Evolutionary conservation across 1,140 invertebrate genomes (phyloP), one percentile per base, ranked within the genome.

Genomic region (Portunus trituberculatus): DNA sequence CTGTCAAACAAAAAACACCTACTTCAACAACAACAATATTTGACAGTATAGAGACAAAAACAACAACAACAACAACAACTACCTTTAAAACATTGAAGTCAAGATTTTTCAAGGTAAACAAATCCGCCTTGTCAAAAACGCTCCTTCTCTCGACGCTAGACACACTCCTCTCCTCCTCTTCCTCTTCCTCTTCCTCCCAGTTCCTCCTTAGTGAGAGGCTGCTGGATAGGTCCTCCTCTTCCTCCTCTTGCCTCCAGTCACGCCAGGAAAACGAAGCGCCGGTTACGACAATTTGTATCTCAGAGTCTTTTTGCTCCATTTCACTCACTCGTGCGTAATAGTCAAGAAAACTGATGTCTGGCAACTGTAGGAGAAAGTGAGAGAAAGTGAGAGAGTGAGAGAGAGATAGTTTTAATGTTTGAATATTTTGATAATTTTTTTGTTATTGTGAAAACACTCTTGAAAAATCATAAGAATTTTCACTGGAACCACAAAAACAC

Each of bases 331-430:
- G 92, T n/a, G 96, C 95, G 59, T 96, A 96, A 67, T 95, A 96
- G n/a, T 94, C 91, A 16, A 84, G 87, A 39, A 97, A 96, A 96
- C 98, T 97, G 96, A 98, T 97, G 96, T 98, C 98, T 96, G 97
- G 97, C 39, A 98, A 96, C 97, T 98, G 96, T 95, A 4, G 32
- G 46, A 98, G 97, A 96, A 98, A 97, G 98, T 96, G 97, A 97
- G 39, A 98, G 96, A 97, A 98, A 96, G 95, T 1, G 20, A n/a
- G 32, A 7, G n/a, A 0, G n/a, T 20, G 46, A 82, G 31, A 59
- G 45, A 29, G 8, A 25, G 32, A 39, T 39, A 39, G 39, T 39
- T 39, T 2, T 6, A 39, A 39, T 39, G 39, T 39, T 39, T 1
- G 6, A 39, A 39, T 39, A 39, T 39, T 39, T 39, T 39, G 39